Evolutionary conservation across 2,888 invertebrate species (phyloP), one percentile per base, ranked within the genome.

Genomic region (Sympetrum striolatum): DNA sequence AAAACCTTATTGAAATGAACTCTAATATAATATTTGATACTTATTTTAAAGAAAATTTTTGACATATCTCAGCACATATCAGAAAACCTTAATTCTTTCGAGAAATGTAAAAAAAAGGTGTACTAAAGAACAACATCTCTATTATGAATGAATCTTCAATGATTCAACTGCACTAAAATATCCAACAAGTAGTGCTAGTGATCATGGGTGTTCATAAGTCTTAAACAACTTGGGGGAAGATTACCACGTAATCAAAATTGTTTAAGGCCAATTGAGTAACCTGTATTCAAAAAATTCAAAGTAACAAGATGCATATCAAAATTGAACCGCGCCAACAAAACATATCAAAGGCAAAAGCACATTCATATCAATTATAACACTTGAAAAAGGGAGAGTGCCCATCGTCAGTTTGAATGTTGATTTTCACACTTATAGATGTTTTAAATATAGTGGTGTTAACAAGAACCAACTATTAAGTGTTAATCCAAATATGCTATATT

Each of bases 221-320:
- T 86, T 37, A 86, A 18, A 86, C 60, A 12, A 37, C 6, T 37
- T 60, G 86, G 86, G 86, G 86, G 86, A 86, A 86, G 86, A 86
- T 86, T 86, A 86, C 86, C 86, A 86, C 86, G 86, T 86, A 86
- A 86, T 86, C 86, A 86, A 22, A 60, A 86, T 86, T 86, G 86
- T 60, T 37, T 37, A 31, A 86, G 86, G n/a, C 86, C 15, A 22
- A 31, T 64, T 86, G 86, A 86, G 6, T 35, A 60, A 60, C 64
- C 86, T 39, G 3, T 48, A 31, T 15, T n/a, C 22, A 86, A 64
- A n/a, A 37, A 58, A 86, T 39, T 58, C 14, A 12, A 82, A 82
- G 73, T 8, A 86, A 86, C 86, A 60, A 37, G 60, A n/a, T 64
- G 86, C 86, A 86, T 86, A 86, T 86, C 86, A 86, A 86, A 86